These are phyloP conservation scores for Ceratina calcarata DNA, from an alignment of 1,140 invertebrate species.

Conservation along the genomic window DNA sequence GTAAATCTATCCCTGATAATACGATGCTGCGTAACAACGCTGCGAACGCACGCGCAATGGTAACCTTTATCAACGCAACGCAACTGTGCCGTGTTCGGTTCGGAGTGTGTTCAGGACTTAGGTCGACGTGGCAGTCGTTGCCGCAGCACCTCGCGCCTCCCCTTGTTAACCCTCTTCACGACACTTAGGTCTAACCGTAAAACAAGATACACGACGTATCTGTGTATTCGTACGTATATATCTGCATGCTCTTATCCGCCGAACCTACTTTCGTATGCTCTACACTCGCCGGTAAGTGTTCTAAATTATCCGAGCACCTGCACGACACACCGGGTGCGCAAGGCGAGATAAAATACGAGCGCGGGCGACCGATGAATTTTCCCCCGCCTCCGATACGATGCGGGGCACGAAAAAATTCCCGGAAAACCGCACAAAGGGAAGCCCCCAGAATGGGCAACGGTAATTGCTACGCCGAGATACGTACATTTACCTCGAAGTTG, in stretches of 20 bases:
- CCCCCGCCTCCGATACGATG: not conserved
- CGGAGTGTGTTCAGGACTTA: conserved; percentile 35
- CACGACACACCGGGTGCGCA: conserved; percentile 34
- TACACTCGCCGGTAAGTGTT: conserved; percentile 64
- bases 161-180: conserved; percentile 52
- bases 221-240: not conserved
- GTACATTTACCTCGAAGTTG: not conserved
- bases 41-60: conserved; percentile 14
- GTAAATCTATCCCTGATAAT: conserved; percentile 65
- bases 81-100: conserved; percentile 10
- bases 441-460: not conserved
- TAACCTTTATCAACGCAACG: conserved; percentile 45
- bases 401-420: not conserved
- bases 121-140: not conserved
- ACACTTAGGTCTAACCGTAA: conserved; percentile 69
- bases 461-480: not conserved
- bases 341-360: conserved; percentile 49
- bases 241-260: conserved; percentile 61
- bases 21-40: conserved; percentile 40
- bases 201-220: conserved; percentile 53
- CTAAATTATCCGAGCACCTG: conserved; percentile 69
- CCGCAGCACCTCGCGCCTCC: conserved; percentile 20
- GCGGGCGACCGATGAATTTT: conserved; percentile 58
- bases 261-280: conserved; percentile 67
- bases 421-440: not conserved